Evolutionary conservation across 64 coral and sea anemone species (phyloP), one percentile per base, ranked within the genome.

Genomic region (Montipora capricornis): DNA sequence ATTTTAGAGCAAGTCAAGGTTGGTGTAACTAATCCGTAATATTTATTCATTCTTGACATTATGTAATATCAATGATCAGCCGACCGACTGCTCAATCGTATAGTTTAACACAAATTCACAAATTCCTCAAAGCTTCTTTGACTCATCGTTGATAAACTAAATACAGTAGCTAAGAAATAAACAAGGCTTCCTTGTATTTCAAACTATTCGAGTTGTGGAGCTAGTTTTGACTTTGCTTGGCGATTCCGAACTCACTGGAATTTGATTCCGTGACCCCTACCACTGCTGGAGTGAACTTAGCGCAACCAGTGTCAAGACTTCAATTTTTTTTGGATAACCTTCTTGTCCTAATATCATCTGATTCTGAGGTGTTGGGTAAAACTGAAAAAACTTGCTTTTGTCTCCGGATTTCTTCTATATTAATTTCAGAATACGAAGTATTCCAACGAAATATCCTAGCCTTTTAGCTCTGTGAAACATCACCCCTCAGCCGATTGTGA

Each of bases 331-430:
- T 55, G 6, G 71, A 57, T 84, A 86, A 86, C 82, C 82, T 86
- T 73, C 64, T 29, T 86, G 8, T 86, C 16, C 44, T 71, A 73
- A 86, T 86, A 86, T 71, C 82, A 86, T 86, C 82, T 86, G 82
- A 86, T 22, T 86, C 82, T 86, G 82, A 86, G 82, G 82, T 86
- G 5, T 86, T 86, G 3, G 15, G 4, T 14, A 49, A 78, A 51
- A 86, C 62, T 86, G 37, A 37, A 71, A 47, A 71, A 86, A 85
- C 12, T 20, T 11, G 76, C 46, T n/a, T 78, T 50, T 49, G 46
- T 47, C 10, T 78, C 46, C 15, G 47, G 19, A 20, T 71, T 48
- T 12, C 17, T 10, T 68, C 13, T 8, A 20, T 70, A 8, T 50
- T 48, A 49, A 4, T 17, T 16, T 68, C 0, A 11, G 47, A 50